phyloP scores from a whole-genome alignment of 2,888 invertebrate genomes.

The Linyphia triangularis region DNA sequence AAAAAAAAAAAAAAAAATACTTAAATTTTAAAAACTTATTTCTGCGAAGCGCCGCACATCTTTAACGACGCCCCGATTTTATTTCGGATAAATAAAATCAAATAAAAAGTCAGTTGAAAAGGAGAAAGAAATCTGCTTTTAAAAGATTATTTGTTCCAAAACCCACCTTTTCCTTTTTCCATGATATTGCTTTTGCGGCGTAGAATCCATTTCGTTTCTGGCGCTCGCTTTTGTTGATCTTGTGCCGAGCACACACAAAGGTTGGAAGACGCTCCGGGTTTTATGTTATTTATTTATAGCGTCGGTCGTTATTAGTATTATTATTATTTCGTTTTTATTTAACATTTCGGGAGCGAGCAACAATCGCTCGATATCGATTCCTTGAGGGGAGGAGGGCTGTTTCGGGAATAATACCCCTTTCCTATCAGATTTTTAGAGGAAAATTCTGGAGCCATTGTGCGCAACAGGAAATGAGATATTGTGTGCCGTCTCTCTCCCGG shows the following conservation, averaged over 20 bases:
- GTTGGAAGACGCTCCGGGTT: slow-evolving; percentile 24
- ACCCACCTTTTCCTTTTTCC: slow-evolving; percentile 44
- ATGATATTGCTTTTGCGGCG: slow-evolving; percentile 74
- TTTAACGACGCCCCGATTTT: slow-evolving; percentile 68
- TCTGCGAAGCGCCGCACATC: slow-evolving; percentile 21
- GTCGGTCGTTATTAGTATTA: slow-evolving; percentile 66
- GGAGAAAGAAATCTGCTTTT: slow-evolving; percentile 71
- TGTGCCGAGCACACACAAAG: slow-evolving; percentile 58
- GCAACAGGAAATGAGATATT: slow-evolving; percentile 75
- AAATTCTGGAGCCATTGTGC: slow-evolving; percentile 68
- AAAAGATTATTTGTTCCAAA: slow-evolving; percentile 75
- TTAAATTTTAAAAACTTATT: slow-evolving; percentile 70
- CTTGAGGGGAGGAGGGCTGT: slow-evolving; percentile 4
- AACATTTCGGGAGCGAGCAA: slow-evolving; percentile 50
- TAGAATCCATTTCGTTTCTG: slow-evolving; percentile 53
- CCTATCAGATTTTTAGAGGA: slow-evolving; percentile 62
- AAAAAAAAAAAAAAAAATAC: slow-evolving; percentile 45
- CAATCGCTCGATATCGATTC: slow-evolving; percentile 70
- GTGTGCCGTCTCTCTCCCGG: slow-evolving; percentile 45
- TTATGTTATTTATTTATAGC: slow-evolving; percentile 42
- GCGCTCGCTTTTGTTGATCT: slow-evolving; percentile 71
- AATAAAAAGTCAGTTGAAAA: not conserved
- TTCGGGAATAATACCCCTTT: slow-evolving; percentile 67
- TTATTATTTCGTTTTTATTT: slow-evolving; percentile 54
- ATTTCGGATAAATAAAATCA: slow-evolving; percentile 37